Evolutionary conservation across 2,797 vertebrate genomes (phyloP).

Genomic region (Eurystomus glaucurus): DNA sequence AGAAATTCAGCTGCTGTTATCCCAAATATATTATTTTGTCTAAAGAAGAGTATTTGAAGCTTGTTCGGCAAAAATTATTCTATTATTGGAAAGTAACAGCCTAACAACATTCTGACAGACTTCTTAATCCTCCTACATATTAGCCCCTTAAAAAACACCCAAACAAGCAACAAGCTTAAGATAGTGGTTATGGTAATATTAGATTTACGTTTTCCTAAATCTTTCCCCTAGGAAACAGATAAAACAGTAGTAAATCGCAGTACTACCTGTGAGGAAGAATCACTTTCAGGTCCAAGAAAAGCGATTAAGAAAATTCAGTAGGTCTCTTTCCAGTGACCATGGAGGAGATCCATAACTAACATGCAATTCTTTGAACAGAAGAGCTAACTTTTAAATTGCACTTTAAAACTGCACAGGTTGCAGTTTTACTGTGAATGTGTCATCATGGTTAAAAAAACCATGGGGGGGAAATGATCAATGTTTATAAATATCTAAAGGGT

Average conservation of each 20-base stretch:
- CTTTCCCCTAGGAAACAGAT: neutral
- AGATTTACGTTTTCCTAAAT: constrained; percentile 21
- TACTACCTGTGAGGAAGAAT: neutral
- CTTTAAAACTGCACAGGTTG: neutral
- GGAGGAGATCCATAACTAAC: neutral
- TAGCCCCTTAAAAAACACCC: rapidly evolving
- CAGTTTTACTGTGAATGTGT: neutral
- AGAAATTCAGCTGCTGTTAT: neutral
- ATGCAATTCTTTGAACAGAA: neutral
- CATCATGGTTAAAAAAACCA: neutral
- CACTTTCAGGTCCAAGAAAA: neutral
- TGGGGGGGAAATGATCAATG: too few relatives aligned
- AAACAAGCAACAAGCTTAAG: neutral
- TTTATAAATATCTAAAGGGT: too few relatives aligned
- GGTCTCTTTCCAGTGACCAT: neutral
- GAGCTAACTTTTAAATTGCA: neutral
- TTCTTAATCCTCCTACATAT: neutral
- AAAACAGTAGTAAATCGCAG: neutral
- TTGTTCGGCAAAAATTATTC: neutral
- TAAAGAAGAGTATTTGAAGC: neutral
- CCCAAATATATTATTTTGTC: neutral
- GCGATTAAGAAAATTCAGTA: neutral
- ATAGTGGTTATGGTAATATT: neutral
- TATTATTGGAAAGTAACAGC: neutral
- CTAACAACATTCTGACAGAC: neutral